Evolutionary conservation across 2,113 vertebrate genomes (phyloP).

Genomic region (Syngnathus floridae): DNA sequence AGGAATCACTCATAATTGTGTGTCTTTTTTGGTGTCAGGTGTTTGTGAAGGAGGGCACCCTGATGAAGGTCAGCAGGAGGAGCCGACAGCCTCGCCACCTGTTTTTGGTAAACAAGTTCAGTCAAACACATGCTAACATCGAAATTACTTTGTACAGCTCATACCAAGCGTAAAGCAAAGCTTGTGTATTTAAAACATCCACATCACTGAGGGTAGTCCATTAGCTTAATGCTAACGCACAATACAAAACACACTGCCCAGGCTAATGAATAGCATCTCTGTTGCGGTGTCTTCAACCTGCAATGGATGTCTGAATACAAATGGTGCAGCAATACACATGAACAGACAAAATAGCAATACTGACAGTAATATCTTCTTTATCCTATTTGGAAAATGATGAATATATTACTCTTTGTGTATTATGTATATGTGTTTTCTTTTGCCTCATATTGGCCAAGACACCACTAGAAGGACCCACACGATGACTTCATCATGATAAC

Average conservation of each 20-base stretch:
- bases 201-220: no score
- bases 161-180: no score
- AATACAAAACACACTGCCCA: no score
- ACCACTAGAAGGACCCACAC: neutral
- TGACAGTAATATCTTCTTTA: no score
- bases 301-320: neutral
- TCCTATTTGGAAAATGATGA: no score
- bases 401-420: no score
- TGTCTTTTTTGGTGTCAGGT: slow-evolving; percentile 64
- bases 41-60: slow-evolving; percentile 92
- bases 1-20: slow-evolving; percentile 2
- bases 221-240: no score
- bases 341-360: neutral
- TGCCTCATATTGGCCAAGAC: no score
- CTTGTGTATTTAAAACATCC: no score
- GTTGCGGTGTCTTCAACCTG: neutral
- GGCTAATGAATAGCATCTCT: neutral
- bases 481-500: neutral
- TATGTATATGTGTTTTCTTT: no score
- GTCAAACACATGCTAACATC: neutral
- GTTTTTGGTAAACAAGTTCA: slow-evolving; percentile 80
- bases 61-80: slow-evolving; percentile 91
- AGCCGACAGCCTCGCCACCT: slow-evolving; percentile 84
- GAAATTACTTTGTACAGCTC: neutral
- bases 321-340: neutral